phyloP scores from a whole-genome alignment of 2,888 invertebrate species.

The Caenorhabditis sp. region DNA sequence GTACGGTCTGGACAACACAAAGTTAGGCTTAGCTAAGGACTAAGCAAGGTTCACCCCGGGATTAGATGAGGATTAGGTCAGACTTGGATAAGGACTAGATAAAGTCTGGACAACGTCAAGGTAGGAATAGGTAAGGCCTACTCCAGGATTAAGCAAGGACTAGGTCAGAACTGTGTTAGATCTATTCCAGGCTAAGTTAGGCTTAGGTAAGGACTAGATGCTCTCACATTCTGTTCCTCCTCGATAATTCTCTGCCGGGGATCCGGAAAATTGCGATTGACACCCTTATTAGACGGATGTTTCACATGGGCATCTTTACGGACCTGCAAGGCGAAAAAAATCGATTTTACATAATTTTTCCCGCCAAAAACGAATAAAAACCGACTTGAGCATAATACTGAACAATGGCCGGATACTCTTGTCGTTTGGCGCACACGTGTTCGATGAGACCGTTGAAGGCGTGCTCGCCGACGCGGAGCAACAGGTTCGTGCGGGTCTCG shows the following conservation, averaged over 20 bases:
- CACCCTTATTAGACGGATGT: slow-evolving; percentile 79
- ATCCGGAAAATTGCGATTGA: slow-evolving; percentile 76
- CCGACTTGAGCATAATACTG: slow-evolving; percentile 78
- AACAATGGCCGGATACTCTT: slow-evolving; percentile 80
- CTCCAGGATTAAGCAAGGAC: no score
- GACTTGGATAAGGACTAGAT: no score
- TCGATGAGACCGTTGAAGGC: slow-evolving; percentile 78
- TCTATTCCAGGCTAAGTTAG: background rate
- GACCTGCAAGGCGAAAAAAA: slow-evolving; percentile 63
- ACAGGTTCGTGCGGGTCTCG: slow-evolving; percentile 77
- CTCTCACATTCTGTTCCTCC: slow-evolving; percentile 47
- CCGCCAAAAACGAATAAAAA: background rate
- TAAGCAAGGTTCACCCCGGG: background rate
- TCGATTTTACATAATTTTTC: no score
- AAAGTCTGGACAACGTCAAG: no score
- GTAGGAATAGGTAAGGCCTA: no score
- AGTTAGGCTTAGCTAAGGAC: no score
- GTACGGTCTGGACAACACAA: no score
- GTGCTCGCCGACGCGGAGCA: slow-evolving; percentile 75
- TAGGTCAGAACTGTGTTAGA: background rate
- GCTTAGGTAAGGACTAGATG: background rate
- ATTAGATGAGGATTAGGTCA: no score
- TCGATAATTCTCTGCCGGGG: slow-evolving; percentile 56
- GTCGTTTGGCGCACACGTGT: slow-evolving; percentile 79
- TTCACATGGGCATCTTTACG: slow-evolving; percentile 77